Evolutionary conservation across 2,888 invertebrate species (phyloP).

Genomic region (Elmis aenea): DNA sequence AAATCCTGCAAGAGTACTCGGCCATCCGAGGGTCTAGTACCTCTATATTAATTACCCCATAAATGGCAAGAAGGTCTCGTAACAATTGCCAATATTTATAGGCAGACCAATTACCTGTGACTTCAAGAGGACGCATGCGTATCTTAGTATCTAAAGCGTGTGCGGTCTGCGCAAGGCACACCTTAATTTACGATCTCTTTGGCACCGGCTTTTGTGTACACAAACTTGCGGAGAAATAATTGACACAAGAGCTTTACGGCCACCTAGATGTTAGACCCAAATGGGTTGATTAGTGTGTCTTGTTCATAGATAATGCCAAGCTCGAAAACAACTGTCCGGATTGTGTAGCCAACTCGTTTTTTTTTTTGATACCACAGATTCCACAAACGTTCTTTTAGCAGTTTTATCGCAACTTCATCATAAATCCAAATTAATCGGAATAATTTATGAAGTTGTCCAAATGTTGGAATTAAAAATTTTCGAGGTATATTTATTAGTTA

Average conservation of each 20-base stretch:
- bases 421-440: too few relatives aligned
- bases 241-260: slow-evolving; percentile 36
- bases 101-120: slow-evolving; percentile 30
- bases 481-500: too few relatives aligned
- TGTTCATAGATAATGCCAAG: slow-evolving; percentile 22
- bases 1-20: too few relatives aligned
- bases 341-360: too few relatives aligned
- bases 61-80: slow-evolving; percentile 28
- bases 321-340: slow-evolving; percentile 20
- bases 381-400: too few relatives aligned
- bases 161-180: slow-evolving; percentile 38
- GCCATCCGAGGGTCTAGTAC: too few relatives aligned
- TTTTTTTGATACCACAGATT: too few relatives aligned
- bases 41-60: slow-evolving; percentile 34
- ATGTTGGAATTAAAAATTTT: too few relatives aligned
- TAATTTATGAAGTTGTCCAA: too few relatives aligned
- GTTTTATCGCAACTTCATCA: too few relatives aligned
- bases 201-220: slow-evolving; percentile 37
- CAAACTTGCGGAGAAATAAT: slow-evolving; percentile 33
- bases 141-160: slow-evolving; percentile 38
- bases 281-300: slow-evolving; percentile 27
- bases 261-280: slow-evolving; percentile 28
- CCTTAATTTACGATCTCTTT: slow-evolving; percentile 40
- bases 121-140: slow-evolving; percentile 32
- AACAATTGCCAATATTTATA: slow-evolving; percentile 33